Evolutionary conservation across 2,888 invertebrate species (phyloP).

Genomic region (Hesperia comma): DNA sequence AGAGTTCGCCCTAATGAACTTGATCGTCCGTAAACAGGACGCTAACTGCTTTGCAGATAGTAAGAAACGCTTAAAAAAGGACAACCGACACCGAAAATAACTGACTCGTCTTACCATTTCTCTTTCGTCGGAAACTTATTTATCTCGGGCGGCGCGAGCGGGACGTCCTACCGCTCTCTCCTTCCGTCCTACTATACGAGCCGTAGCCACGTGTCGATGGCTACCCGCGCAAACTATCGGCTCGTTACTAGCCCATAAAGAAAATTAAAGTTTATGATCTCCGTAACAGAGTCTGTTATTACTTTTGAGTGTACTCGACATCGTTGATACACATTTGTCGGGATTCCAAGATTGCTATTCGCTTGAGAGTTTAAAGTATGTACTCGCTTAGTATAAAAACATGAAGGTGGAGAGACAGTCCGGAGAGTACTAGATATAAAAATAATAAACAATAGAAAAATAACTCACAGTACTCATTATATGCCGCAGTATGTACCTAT

Average conservation of each 20-base stretch:
- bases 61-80: slow-evolving; percentile 50
- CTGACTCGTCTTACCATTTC: slow-evolving; percentile 65
- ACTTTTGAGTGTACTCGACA: slow-evolving; percentile 44
- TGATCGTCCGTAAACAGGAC: slow-evolving; percentile 19
- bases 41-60: slow-evolving; percentile 24
- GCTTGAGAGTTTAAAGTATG: slow-evolving; percentile 45
- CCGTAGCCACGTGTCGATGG: slow-evolving; percentile 72
- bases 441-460: not conserved
- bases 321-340: slow-evolving; percentile 22
- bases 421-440: not conserved
- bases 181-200: slow-evolving; percentile 61
- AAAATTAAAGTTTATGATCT: slow-evolving; percentile 65
- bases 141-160: slow-evolving; percentile 68
- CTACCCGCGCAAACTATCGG: slow-evolving; percentile 63
- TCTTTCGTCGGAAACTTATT: slow-evolving; percentile 72
- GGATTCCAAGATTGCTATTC: slow-evolving; percentile 49
- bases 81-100: slow-evolving; percentile 63
- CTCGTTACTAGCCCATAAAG: slow-evolving; percentile 57
- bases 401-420: slow-evolving; percentile 11
- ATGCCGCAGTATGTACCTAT: no score
- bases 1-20: slow-evolving; percentile 27
- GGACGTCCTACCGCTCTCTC: slow-evolving; percentile 57
- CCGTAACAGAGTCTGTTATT: slow-evolving; percentile 65
- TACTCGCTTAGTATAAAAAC: slow-evolving; percentile 54
- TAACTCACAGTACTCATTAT: no score